These are phyloP conservation scores for Hyla sarda DNA, from an alignment of 2,113 vertebrate species.

Conservation along the genomic window DNA sequence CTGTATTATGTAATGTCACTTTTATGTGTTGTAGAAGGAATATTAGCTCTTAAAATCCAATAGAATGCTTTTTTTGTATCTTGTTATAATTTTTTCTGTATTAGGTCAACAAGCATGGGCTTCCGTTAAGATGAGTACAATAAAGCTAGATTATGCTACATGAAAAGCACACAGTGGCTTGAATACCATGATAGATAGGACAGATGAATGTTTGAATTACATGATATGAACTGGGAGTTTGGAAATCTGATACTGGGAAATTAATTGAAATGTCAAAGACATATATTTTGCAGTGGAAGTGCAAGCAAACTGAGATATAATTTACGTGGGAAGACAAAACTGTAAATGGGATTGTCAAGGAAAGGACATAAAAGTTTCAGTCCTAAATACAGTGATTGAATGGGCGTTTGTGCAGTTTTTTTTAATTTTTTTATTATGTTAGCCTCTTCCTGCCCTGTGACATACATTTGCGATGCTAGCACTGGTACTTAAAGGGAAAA, in stretches of 20 bases:
- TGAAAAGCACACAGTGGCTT: background rate
- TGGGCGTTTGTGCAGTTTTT: background rate
- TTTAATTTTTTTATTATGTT: background rate
- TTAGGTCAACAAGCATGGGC: background rate
- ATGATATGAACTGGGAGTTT: conserved; percentile 13
- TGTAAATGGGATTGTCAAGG: background rate
- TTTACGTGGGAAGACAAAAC: background rate
- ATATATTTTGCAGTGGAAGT: background rate
- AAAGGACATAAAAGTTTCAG: background rate
- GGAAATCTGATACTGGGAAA: conserved; percentile 16
- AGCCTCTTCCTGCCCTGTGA: too few relatives aligned
- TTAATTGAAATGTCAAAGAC: conserved; percentile 45
- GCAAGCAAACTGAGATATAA: conserved; percentile 4
- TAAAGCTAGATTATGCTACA: background rate
- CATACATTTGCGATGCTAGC: too few relatives aligned
- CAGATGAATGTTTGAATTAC: conserved; percentile 21
- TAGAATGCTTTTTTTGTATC: background rate
- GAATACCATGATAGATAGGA: background rate
- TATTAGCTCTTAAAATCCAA: too few relatives aligned
- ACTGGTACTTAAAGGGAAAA: too few relatives aligned
- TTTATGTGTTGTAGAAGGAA: too few relatives aligned
- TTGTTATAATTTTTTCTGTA: background rate
- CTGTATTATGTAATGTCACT: too few relatives aligned
- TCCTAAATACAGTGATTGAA: background rate
- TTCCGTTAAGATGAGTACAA: conserved; percentile 16